phyloP scores from a whole-genome alignment of 2,797 vertebrate genomes.

The Enteromius unitaeniatus region DNA sequence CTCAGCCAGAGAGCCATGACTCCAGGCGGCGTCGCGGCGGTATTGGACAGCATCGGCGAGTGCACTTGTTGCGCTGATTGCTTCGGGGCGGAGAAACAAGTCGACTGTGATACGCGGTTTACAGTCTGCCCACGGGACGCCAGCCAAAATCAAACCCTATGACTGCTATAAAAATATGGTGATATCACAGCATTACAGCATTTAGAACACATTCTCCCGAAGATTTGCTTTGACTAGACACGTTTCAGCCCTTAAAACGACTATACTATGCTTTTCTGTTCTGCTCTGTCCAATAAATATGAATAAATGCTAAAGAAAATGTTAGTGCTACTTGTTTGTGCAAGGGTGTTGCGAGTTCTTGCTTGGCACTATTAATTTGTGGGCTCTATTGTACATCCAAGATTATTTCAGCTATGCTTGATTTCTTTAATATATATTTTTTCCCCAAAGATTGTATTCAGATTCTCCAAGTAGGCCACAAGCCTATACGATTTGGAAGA shows the following conservation, averaged over 20 bases:
- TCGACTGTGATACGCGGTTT: conserved; percentile 45
- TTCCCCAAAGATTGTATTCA: not conserved
- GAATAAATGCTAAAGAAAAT: not conserved
- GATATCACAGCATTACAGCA: not conserved
- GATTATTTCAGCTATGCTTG: not conserved
- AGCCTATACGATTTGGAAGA: not conserved
- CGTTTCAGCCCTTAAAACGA: not conserved
- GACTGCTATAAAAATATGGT: not conserved
- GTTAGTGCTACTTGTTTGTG: not conserved
- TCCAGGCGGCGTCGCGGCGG: conserved; percentile 43
- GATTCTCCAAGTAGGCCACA: not conserved
- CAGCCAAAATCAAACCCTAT: conserved; percentile 27
- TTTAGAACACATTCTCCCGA: not conserved
- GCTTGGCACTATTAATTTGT: not conserved
- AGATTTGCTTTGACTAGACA: not conserved
- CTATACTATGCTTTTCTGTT: not conserved
- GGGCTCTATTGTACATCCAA: not conserved
- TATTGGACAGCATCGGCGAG: conserved; percentile 72
- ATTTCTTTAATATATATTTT: conserved; percentile 4
- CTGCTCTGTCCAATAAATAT: not conserved
- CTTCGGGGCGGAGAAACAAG: conserved; percentile 61
- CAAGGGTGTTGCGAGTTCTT: not conserved
- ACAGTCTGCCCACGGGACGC: conserved; percentile 62
- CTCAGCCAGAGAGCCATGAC: conserved; percentile 61
- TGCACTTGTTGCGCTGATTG: conserved; percentile 83